Evolutionary conservation across 2,888 invertebrate genomes (phyloP).

Genomic region (Busseola fusca): DNA sequence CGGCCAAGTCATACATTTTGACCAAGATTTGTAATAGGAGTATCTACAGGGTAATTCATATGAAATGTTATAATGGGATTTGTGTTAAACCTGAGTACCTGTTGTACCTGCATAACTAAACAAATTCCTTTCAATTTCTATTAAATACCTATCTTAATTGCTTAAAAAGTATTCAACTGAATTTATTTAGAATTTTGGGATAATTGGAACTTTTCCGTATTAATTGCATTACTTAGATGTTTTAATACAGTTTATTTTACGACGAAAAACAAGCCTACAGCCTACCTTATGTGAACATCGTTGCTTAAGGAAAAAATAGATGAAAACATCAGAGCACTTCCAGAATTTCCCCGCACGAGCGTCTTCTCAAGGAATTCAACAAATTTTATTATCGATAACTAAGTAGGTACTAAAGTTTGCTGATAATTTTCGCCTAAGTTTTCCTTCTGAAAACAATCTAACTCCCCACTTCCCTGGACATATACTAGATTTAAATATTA

Average conservation of each 20-base stretch:
- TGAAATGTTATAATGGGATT: too few species aligned
- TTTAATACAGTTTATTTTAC: not conserved
- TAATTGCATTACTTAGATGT: not conserved
- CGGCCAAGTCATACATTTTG: too few species aligned
- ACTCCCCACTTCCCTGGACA: not conserved
- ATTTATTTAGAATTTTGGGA: not conserved
- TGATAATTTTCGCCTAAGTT: not conserved
- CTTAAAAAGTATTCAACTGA: not conserved
- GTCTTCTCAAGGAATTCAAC: not conserved
- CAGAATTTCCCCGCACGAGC: not conserved
- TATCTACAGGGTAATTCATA: too few species aligned
- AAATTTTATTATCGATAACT: too few species aligned
- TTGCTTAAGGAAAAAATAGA: not conserved
- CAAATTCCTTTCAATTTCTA: too few species aligned
- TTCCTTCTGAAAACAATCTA: not conserved
- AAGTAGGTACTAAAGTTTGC: not conserved
- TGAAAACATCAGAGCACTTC: not conserved
- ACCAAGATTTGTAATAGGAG: too few species aligned
- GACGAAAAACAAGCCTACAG: not conserved
- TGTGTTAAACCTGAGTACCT: too few species aligned
- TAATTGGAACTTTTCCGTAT: not conserved
- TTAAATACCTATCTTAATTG: not conserved
- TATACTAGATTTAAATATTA: conserved; percentile 7
- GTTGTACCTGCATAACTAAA: too few species aligned
- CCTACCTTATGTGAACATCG: not conserved